A percentile compares a stretch with the other conserved stretches of the same genome.
Conservation (phyloP, 2,888 invertebrate species). For the Diplazon laetatorius region DNA sequence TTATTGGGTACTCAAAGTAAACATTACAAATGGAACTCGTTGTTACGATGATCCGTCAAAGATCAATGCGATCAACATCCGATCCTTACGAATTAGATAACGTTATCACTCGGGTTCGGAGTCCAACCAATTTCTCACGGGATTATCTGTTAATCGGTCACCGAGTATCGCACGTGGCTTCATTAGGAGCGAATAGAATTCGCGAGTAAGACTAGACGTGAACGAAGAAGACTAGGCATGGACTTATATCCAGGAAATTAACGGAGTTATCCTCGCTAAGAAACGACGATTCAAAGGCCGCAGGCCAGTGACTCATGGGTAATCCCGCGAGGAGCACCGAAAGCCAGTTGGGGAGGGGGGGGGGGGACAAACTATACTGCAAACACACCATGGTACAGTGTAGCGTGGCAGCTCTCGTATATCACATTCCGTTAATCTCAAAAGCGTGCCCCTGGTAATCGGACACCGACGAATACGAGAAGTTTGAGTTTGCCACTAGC, state of each 20-base stretch:
- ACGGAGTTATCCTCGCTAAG: constrained; percentile 46
- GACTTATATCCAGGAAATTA: constrained; percentile 58
- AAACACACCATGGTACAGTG: constrained; percentile 16
- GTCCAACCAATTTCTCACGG: constrained; percentile 35
- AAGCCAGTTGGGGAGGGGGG: constrained; percentile 23
- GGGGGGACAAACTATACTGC: constrained; percentile 40
- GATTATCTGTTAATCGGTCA: constrained; percentile 59
- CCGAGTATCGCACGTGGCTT: constrained; percentile 23
- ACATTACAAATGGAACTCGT: too few relatives aligned
- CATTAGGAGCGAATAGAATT: neutral
- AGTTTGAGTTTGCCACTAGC: constrained; percentile 50
- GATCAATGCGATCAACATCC: neutral
- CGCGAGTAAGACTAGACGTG: constrained; percentile 36
- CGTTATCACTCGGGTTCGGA: constrained; percentile 27
- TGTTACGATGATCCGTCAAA: neutral
- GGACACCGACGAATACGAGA: constrained; percentile 63
- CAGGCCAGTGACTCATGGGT: constrained; percentile 60
- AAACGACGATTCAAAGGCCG: constrained; percentile 48
- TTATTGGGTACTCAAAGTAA: too few relatives aligned
- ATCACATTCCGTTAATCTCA: constrained; percentile 61
- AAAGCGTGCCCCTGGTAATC: constrained; percentile 61
- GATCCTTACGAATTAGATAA: constrained; percentile 6
- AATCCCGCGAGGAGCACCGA: constrained; percentile 57
- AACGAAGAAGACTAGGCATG: constrained; percentile 41
- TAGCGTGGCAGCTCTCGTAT: constrained; percentile 46